Base-by-base conservation (phyloP, 2,797 vertebrate species). In the Hirundo rustica region DNA sequence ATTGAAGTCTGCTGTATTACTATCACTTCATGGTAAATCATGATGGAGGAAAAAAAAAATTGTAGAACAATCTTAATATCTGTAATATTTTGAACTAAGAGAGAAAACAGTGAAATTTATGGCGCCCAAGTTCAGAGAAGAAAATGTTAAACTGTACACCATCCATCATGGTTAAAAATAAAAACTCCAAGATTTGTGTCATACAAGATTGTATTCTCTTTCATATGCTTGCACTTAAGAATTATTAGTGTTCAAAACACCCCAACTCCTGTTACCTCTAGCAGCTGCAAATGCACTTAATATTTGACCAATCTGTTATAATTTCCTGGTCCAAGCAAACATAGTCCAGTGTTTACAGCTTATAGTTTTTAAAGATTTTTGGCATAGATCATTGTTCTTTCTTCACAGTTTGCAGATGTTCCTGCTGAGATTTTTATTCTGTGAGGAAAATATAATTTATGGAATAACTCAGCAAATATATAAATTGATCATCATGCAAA, bases 381-480 rank as follows among this genome's bases (percentile, higher is more conserved):
- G n/a, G 47, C 58, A 62, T 53, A 44, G 18, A 40, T 58, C 14
- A 51, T 47, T 89, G 19, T 64, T 85, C 51, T 79, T 84, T 55
- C 32, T 72, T 79, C 53, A 92, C 64, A 70, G 58, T 72, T 85
- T 86, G 42, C 36, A 62, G 61, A 60, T 16, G 17, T 85, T 38
- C 34, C 53, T 42, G 60, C 73, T 90, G 45, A 88, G 44, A 72
- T 84, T 88, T 95, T 86, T 18, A 84, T 94, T 86, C 66, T 84
- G 27, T 42, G 84, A 90, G 44, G 23, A 86, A 87, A 90, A 81
- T 26, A 62, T 8, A 68, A 61, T 61, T 86, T 36, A 76, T 75
- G 1, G 92, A 96, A 88, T 76, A 95, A 78, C 48, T 95, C 62
- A 92, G 45, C 42, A 90, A 88, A 80, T 65, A 71, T 13, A 42